Evolutionary conservation across 2,113 vertebrate species (phyloP).

Genomic region (Plecotus auritus): DNA sequence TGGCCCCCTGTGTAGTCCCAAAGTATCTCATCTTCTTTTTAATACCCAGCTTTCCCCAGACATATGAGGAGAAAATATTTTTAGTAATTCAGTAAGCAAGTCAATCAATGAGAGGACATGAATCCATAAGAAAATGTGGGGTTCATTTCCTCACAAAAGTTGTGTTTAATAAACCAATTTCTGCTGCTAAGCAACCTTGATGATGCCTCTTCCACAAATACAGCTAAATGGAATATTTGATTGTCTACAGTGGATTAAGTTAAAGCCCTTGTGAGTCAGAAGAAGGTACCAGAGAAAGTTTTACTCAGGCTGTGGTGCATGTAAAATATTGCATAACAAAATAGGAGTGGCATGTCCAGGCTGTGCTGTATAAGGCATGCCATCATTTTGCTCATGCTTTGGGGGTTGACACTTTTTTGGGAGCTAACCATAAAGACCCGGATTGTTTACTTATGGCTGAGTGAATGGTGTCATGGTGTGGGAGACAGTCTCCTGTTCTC

Average conservation of each 20-base stretch:
- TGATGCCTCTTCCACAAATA: constrained; percentile 1
- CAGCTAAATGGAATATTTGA: background rate
- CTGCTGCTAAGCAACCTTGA: constrained; percentile 49
- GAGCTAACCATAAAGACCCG: background rate
- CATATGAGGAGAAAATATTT: background rate
- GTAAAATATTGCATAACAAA: background rate
- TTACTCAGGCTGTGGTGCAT: background rate
- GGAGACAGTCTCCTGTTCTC: constrained; percentile 17
- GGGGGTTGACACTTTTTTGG: background rate
- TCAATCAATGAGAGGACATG: background rate
- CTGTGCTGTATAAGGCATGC: background rate
- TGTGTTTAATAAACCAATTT: constrained; percentile 53
- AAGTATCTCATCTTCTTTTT: background rate
- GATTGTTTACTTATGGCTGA: constrained; percentile 36
- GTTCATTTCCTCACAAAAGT: background rate
- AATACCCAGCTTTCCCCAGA: background rate
- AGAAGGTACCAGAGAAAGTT: constrained; percentile 53
- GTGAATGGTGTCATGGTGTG: constrained; percentile 19
- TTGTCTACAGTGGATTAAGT: constrained; percentile 17
- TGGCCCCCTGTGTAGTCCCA: background rate
- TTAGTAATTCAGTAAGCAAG: background rate
- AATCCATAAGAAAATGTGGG: background rate
- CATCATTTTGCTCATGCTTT: constrained; percentile 1
- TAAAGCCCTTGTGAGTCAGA: constrained; percentile 50
- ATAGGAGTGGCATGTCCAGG: background rate